Evolutionary conservation across 1,140 invertebrate species (phyloP), one percentile per base, ranked within the genome.

Genomic region (Eufriesea mexicana): DNA sequence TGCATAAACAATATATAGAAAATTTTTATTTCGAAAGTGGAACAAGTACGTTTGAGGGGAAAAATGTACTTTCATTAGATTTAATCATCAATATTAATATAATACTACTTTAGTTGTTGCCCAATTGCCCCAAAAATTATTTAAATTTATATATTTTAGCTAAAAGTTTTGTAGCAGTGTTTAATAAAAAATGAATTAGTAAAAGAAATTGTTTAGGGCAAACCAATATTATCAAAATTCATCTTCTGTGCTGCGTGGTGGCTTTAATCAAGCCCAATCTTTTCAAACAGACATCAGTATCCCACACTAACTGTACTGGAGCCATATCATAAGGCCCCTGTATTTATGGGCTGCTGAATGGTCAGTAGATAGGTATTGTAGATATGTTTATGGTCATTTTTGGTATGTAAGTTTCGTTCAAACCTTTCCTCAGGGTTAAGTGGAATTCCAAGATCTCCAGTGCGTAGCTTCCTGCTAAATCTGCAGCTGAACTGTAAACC

Each of bases 401-500:
- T 93, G 92, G 90, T 93, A 94, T 88, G 90, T 92, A 94, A 94
- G 90, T 91, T 92, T 93, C 91, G 90, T 93, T 95, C 96, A 96
- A 96, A 99, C 98, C 98, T 99, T 97, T 99, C 98, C 96, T 99
- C 98, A 91, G 98, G 97, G 96, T 99, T 99, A 94, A 97, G 95
- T 90, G 99, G 97, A 95, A 99, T 99, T 94, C 98, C 99, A 92
- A 99, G 96, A 95, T 99, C 98, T 90, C 98, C 98, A 85, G 98
- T 99, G 91, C 98, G 97, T 93, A 99, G 96, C 95, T 99, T 98
- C 94, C 98, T 97, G 95, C 97, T 98, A 94, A 94, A 99, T 99
- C 96, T 99, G 98, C 94, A 99, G 97, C 96, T 99, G 99, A 96
- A 99, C 98, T 99, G 98, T 95, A 98, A 98, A 96, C 95, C 96